These are phyloP conservation scores for Heliconius hewitsoni DNA, from an alignment of 1,140 invertebrate species.

Conservation along the genomic window DNA sequence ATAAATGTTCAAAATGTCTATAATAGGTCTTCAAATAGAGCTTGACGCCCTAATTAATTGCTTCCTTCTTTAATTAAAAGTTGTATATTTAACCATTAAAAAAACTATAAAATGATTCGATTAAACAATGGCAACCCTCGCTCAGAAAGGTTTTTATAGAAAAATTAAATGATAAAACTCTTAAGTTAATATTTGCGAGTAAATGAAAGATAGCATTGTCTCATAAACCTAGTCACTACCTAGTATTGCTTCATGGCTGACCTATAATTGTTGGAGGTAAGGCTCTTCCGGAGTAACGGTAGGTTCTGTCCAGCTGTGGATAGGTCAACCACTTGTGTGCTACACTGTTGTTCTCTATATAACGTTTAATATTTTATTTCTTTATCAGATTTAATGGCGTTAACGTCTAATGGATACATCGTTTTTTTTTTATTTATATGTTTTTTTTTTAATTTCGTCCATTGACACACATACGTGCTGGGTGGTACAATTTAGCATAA, in stretches of 20 bases:
- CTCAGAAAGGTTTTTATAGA: constrained; percentile 14
- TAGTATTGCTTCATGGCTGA: constrained; percentile 23
- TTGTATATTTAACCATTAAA: too few species aligned
- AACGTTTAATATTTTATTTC: background rate
- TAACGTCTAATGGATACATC: background rate
- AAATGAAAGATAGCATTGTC: constrained; percentile 41
- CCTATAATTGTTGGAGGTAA: constrained; percentile 25
- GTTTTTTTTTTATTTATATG: background rate
- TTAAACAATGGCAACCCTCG: constrained; percentile 29
- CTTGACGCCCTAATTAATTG: too few species aligned
- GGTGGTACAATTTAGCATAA: too few species aligned
- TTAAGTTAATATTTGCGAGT: constrained; percentile 42
- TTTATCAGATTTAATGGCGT: background rate
- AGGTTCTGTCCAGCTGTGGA: constrained; percentile 11
- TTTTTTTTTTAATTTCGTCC: background rate
- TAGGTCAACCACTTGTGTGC: constrained; percentile 24
- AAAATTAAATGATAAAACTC: constrained; percentile 28
- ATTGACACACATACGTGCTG: background rate
- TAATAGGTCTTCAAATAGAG: too few species aligned
- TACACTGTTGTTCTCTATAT: background rate
- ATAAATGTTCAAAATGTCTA: too few species aligned
- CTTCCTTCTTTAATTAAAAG: too few species aligned
- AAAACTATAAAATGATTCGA: too few species aligned
- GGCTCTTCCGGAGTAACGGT: constrained; percentile 34
- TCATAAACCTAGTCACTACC: constrained; percentile 14